phyloP scores from a whole-genome alignment of 2,113 vertebrate genomes.

The Zosterops borbonicus region DNA sequence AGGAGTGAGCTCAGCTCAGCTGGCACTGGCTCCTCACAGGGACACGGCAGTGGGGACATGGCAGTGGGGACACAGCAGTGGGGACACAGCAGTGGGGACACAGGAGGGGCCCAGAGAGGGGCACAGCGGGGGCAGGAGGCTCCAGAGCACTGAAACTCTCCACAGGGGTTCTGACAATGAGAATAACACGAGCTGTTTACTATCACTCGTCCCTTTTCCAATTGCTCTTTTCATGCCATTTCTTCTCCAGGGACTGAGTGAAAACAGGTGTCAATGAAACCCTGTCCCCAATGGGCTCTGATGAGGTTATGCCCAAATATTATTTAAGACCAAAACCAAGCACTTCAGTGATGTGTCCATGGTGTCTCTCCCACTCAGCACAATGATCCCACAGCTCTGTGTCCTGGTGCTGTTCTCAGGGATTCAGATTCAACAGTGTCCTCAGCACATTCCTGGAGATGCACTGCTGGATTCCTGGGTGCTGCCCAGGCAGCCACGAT shows the following conservation, averaged over 20 bases:
- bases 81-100: not conserved
- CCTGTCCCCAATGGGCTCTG: rapidly evolving
- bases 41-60: not conserved
- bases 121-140: rapidly evolving
- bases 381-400: not conserved
- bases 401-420: not conserved
- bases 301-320: not conserved
- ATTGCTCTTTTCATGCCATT: not conserved
- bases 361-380: rapidly evolving
- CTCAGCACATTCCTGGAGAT: not conserved
- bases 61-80: not conserved
- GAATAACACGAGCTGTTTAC: not conserved
- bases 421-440: not conserved
- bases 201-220: not conserved
- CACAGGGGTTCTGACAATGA: rapidly evolving
- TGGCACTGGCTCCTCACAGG: rapidly evolving
- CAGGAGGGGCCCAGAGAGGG: not conserved
- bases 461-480: not conserved
- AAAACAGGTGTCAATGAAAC: rapidly evolving
- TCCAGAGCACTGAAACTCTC: not conserved
- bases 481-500: not conserved
- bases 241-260: not conserved
- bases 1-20: rapidly evolving
- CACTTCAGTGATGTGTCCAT: rapidly evolving
- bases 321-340: not conserved